Conservation (phyloP, 2,113 vertebrate species). For the Xenopus tropicalis region DNA sequence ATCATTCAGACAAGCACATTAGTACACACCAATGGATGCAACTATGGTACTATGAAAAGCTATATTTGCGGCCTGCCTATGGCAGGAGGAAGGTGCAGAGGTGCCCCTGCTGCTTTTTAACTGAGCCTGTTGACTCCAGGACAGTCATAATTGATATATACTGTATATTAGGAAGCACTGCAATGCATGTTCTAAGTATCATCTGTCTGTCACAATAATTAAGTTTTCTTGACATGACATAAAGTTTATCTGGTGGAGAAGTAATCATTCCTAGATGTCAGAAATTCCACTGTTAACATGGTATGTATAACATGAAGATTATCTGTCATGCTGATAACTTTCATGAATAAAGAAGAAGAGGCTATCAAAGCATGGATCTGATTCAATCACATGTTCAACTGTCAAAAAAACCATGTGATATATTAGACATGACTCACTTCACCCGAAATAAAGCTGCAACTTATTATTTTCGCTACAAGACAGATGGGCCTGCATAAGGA, state of each 20-base stretch:
- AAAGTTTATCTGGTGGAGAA: slow-evolving; percentile 12
- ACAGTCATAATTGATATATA: slow-evolving; percentile 12
- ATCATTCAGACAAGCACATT: no score
- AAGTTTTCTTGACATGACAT: slow-evolving; percentile 19
- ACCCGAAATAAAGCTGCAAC: slow-evolving; percentile 9
- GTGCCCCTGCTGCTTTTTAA: no score
- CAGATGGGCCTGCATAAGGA: not conserved
- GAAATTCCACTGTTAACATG: slow-evolving; percentile 23
- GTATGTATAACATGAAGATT: slow-evolving; percentile 27
- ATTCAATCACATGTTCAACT: slow-evolving; percentile 32
- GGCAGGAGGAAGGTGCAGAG: no score
- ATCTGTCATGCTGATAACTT: slow-evolving; percentile 27
- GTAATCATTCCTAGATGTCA: slow-evolving; percentile 33
- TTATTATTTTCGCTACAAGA: not conserved
- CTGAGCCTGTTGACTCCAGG: no score
- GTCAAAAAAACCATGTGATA: slow-evolving; percentile 11
- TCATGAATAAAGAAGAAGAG: slow-evolving; percentile 29
- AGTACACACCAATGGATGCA: no score
- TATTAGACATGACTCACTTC: slow-evolving; percentile 20
- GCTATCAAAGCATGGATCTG: slow-evolving; percentile 26
- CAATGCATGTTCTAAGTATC: slow-evolving; percentile 10
- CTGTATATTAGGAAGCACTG: slow-evolving; percentile 3
- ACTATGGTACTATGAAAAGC: no score
- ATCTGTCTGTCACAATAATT: slow-evolving; percentile 17
- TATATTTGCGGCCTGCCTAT: no score